Base-by-base conservation (phyloP, 2,113 vertebrate genomes). In the Aegypius monachus region DNA sequence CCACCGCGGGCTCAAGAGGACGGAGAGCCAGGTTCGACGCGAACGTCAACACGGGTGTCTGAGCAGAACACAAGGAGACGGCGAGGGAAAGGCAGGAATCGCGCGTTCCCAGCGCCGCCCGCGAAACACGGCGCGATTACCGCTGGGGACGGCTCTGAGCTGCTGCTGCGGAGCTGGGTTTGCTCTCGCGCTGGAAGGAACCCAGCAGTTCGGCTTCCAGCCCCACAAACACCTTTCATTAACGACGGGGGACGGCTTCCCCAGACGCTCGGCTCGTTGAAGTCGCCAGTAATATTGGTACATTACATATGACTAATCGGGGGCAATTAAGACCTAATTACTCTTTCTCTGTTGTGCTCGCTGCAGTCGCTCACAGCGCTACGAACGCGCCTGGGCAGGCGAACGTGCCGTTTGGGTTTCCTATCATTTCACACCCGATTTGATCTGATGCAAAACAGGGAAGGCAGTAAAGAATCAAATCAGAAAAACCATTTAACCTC, bases 401-500 rank as follows among this genome's bases (percentile, higher is more conserved):
- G 21, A 68, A 83, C 14, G 48, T 21, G 55, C 75, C 61, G 0
- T 40, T 73, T 11, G 62, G 29, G 36, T 81, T 34, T 56, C 40
- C 81, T 27, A 25, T 42, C 68, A 6, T 82, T 93, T 82, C 93
- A 75, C 78, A 85, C 84, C 42, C 3, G 0, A 25, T 48, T 68
- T 45, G 68, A 52, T 50, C 84, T 2, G 68, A 59, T 63, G 87
- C 1, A 16, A 43, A 91, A 67, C 2, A 23, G 38, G 81, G 65
- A 67, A 81, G 83, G 95, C 80, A 74, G 77, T 32, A 67, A 95
- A 93, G 90, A 88, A 95, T 62, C 93, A 74, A 94, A 92, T 83
- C 94, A 94, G 66, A 58, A 78, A 86, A 88, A 9, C 34, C 83
- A 74, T 84, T 81, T 72, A 83, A 77, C 80, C 85, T 92, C 81